Percentiles rank a stretch among this genome's conserved stretches.
These are phyloP conservation scores for Mohoua ochrocephala DNA, from an alignment of 2,113 vertebrate genomes.

Conservation along the genomic window DNA sequence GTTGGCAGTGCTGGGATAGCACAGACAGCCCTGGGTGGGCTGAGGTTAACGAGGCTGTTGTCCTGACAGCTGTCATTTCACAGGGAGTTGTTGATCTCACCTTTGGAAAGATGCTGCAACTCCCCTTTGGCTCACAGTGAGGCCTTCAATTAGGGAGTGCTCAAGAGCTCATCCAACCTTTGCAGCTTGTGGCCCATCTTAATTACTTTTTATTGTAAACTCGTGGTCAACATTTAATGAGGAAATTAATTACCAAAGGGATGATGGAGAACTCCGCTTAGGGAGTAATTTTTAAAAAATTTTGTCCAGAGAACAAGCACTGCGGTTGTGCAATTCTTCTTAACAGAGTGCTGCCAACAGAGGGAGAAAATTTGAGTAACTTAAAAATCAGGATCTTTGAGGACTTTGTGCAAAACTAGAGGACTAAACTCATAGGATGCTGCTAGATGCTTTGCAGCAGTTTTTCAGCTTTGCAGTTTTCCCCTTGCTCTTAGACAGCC, in stretches of 20 bases:
- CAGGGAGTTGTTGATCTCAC: background rate
- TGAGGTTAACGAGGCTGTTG: background rate
- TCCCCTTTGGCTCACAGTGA: background rate
- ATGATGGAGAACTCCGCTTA: background rate
- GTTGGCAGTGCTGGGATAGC: background rate
- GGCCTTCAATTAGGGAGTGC: background rate
- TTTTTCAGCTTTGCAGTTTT: background rate
- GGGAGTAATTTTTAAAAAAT: background rate
- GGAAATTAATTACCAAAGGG: slow-evolving; percentile 23
- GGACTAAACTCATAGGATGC: background rate
- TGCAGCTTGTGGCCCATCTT: background rate
- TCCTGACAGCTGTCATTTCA: background rate
- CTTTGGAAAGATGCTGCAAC: background rate
- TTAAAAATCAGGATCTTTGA: slow-evolving; percentile 14
- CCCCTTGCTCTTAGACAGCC: background rate
- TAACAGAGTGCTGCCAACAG: background rate
- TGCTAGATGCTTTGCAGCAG: background rate
- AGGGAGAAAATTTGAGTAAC: slow-evolving; percentile 4
- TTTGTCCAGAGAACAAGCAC: background rate
- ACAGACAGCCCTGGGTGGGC: background rate
- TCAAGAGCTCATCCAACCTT: background rate
- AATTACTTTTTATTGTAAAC: slow-evolving; percentile 13
- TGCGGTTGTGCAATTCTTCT: background rate
- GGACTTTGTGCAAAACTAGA: background rate
- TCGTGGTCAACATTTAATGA: slow-evolving; percentile 6